Evolutionary conservation across 1,140 invertebrate genomes (phyloP), one percentile per base, ranked within the genome.

Genomic region (Drosophila rhopaloa): DNA sequence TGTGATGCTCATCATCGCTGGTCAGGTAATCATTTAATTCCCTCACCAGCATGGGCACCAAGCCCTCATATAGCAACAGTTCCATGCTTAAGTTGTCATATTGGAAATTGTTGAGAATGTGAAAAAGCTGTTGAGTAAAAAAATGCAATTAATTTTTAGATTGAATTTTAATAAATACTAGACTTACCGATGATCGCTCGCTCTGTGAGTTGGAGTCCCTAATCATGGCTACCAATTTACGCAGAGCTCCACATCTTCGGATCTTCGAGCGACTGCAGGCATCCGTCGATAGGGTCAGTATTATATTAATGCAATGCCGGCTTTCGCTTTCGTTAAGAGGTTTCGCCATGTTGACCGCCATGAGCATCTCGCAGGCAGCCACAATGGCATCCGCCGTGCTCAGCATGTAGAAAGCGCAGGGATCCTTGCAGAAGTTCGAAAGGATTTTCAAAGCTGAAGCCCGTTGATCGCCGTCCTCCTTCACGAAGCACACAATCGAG

Each of bases 31-130:
- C 72, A 47, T 91, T 86, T 7, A 92, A 46, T 27, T 92, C 90
- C n/a, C 76, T 74, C 14, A 92, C 80, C 41, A 92, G 38, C 58
- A 92, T 72, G 6, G 74, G 68, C 16, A 92, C 76, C 38, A 92
- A 44, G 0, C 91, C 91, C 65, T 92, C 89, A 37, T 72, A 84
- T 1, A 92, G 55, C 72, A 92, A 51, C 4, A 92, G 58, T 38
- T 92, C 90, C 89, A 92, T 92, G 46, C 91, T 92, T 35, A 92
- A 59, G 37, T 92, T 91, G 56, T 92, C 91, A 59, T 92, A 92
- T 73, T 91, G 88, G 58, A 92, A 92, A 50, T 92, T 88, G 29
- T 90, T 88, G 0, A 92, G 63, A 13, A 91, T 86, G 56, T 90
- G 80, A 1, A 92, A 79, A 5, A 92, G 79, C 91, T 92, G 27